Evolutionary conservation across 1,140 invertebrate genomes (phyloP).

Genomic region (Drosophila navojoa): DNA sequence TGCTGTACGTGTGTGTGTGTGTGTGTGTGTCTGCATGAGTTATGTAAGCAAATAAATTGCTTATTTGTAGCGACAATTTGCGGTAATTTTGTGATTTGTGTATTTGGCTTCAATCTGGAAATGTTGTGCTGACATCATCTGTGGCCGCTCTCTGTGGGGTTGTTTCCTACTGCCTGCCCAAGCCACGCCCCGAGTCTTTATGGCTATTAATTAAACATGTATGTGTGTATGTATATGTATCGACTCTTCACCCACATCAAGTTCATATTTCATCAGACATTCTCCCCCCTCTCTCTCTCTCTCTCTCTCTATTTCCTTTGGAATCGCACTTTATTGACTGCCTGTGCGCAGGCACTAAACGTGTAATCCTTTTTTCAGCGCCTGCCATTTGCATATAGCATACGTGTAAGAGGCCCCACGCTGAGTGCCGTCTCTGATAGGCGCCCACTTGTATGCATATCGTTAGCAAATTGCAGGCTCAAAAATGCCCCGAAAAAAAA

Average conservation of each 20-base stretch:
- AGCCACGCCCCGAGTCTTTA: constrained; percentile 19
- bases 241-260: constrained; percentile 1
- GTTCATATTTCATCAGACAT: constrained; percentile 40
- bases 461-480: constrained; percentile 82
- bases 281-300: neutral
- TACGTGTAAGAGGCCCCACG: constrained; percentile 13
- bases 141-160: constrained; percentile 20
- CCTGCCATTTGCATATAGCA: constrained; percentile 47
- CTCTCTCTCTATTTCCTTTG: neutral
- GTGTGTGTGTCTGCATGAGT: constrained; percentile 35
- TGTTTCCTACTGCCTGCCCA: neutral
- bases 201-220: constrained; percentile 75
- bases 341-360: constrained; percentile 32
- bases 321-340: constrained; percentile 72
- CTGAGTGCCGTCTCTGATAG: constrained; percentile 4
- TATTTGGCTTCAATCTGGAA: constrained; percentile 23
- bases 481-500: constrained; percentile 32
- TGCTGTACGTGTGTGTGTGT: constrained; percentile 24
- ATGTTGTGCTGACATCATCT: constrained; percentile 64
- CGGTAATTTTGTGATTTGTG: constrained; percentile 79
- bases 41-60: constrained; percentile 79
- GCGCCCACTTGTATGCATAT: constrained; percentile 74
- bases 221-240: constrained; percentile 21
- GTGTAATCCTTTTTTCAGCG: constrained; percentile 50
- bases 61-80: constrained; percentile 83